Conservation (phyloP, 2,113 vertebrate genomes). For the Psephotus haematonotus region DNA sequence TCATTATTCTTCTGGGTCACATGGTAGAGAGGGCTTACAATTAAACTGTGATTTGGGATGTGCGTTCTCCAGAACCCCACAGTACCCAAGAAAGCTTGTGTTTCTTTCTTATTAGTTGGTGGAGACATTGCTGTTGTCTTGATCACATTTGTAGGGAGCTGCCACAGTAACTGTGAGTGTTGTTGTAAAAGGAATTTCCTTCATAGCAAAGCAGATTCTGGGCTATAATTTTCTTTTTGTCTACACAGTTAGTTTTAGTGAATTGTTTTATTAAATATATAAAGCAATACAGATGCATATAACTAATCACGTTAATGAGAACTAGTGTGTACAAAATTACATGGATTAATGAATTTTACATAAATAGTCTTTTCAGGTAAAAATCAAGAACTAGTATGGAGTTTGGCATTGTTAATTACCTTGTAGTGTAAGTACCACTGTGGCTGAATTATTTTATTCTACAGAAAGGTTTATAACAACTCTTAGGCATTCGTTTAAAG, state of each 20-base stretch:
- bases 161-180: neutral
- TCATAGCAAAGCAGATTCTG: neutral
- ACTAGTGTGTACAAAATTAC: neutral
- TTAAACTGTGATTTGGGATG: too few relatives aligned
- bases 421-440: neutral
- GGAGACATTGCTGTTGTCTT: too few relatives aligned
- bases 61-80: too few relatives aligned
- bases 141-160: too few relatives aligned
- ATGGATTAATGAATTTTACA: neutral
- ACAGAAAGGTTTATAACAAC: neutral
- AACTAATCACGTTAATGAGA: neutral
- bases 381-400: neutral
- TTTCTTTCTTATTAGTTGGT: too few relatives aligned
- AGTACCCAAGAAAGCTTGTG: too few relatives aligned
- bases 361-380: neutral
- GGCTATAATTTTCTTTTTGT: neutral
- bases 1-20: too few relatives aligned
- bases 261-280: neutral
- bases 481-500: neutral
- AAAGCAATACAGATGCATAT: neutral
- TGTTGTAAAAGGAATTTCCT: neutral
- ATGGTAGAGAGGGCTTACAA: too few relatives aligned
- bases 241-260: neutral
- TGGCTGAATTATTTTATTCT: neutral
- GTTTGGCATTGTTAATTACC: neutral